Percentiles rank a stretch among this genome's conserved stretches.
phyloP scores from a whole-genome alignment of 1,140 invertebrate species.

The Pogonus chalceus region DNA sequence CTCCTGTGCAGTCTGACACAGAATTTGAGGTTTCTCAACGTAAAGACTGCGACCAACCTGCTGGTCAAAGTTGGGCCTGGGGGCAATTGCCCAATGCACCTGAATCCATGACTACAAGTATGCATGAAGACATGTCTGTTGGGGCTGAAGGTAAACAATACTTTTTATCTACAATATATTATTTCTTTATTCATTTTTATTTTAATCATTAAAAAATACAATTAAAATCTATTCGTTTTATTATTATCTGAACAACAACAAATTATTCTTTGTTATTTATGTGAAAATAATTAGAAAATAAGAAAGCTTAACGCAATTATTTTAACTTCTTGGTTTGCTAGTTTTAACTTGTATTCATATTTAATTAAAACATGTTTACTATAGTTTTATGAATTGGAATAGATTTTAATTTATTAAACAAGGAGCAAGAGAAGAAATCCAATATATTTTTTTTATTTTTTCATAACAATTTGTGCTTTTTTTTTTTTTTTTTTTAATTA shows the following conservation, averaged over 20 bases:
- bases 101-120: constrained; percentile 26
- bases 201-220: background rate
- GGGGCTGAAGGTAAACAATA: background rate
- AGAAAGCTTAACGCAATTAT: no score
- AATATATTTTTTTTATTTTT: no score
- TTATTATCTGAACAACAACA: background rate
- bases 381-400: no score
- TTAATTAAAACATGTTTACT: no score
- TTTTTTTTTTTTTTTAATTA: no score
- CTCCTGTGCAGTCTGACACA: constrained; percentile 82
- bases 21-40: constrained; percentile 77
- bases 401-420: no score
- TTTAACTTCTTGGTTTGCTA: no score
- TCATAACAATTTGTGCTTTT: no score
- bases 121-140: background rate
- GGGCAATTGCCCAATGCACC: constrained; percentile 75
- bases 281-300: no score
- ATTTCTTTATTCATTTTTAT: background rate
- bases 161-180: background rate
- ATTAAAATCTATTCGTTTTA: background rate
- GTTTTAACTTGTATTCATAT: no score
- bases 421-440: no score
- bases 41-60: constrained; percentile 40
- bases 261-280: no score
- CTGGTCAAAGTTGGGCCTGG: constrained; percentile 85